Evolutionary conservation across 2,113 vertebrate species (phyloP), one percentile per base, ranked within the genome.

Genomic region (Hirundichthys speculiger): DNA sequence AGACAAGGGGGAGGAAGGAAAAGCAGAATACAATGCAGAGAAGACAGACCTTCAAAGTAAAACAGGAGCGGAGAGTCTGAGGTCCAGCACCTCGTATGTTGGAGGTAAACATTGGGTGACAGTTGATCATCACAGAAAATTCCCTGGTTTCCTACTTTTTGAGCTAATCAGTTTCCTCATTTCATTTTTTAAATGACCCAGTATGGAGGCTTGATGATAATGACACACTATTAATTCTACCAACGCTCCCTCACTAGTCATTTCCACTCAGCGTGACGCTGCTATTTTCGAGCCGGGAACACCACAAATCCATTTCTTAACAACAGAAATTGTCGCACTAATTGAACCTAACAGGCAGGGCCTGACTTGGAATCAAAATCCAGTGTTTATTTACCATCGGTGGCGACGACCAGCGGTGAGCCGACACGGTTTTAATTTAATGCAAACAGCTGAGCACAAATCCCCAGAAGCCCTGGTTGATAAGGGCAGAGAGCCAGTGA

Each of bases 401-500:
- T 22, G 22, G 7, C 42, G 61, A 67, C 21, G 38, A 38, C 21
- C 2, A 21, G 22, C 42, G 52, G 0, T 16, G 56, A 73, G 59
- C 73, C 75, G 81, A 64, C 75, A 64, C 3, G 21, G 52, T 11
- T 12, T n/a, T 65, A 53, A 82, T 82, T 66, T 46, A 19, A 48
- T 30, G 51, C 58, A 48, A 40, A 49, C 53, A 18, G 64, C 54
- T 56, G 66, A 58, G 21, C 55, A 69, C 69, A 46, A 74, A n/a
- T 39, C 66, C 66, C 51, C 16, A 11, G 30, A 16, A 69, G 63
- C 57, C 20, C 24, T 0, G n/a, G 5, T 11, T 0, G 49, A 73
- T 65, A 18, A 57, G 38, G 57, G 27, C 13, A 0, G 46, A 24
- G n/a, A 67, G 43, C 18, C 22, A 4, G 3, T 19, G 38, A 20